Conservation (phyloP, 2,888 invertebrate genomes). For the Agriotes lineatus region DNA sequence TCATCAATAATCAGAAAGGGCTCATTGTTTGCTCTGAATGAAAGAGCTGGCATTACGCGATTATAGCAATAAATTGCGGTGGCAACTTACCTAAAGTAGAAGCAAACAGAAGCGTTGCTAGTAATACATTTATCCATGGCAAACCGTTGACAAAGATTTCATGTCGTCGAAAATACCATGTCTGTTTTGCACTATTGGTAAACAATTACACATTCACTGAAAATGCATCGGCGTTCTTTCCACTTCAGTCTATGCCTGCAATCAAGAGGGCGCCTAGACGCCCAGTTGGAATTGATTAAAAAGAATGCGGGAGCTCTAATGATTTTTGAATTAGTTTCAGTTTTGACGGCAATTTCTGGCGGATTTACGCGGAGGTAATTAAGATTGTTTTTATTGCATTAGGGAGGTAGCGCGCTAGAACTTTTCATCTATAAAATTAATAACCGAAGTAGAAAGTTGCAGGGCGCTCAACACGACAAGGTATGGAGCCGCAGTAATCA, state of each 20-base stretch:
- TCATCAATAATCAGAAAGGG: constrained; percentile 12
- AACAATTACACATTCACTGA: constrained; percentile 55
- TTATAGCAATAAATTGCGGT: constrained; percentile 20
- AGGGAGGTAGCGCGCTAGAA: background rate
- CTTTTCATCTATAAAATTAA: constrained; percentile 26
- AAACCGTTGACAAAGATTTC: constrained; percentile 60
- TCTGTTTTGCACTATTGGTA: constrained; percentile 58
- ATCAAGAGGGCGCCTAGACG: background rate
- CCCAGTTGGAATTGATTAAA: constrained; percentile 18
- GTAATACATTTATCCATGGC: constrained; percentile 62
- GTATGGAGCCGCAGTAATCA: constrained; percentile 20
- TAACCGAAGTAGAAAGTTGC: constrained; percentile 27
- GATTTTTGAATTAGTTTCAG: constrained; percentile 24
- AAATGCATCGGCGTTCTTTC: constrained; percentile 1
- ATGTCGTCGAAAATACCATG: constrained; percentile 64
- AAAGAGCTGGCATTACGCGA: background rate
- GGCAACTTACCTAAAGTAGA: constrained; percentile 61
- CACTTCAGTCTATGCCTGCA: constrained; percentile 22
- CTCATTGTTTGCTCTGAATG: background rate
- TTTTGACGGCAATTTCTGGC: constrained; percentile 16
- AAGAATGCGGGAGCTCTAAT: constrained; percentile 18
- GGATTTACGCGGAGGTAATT: constrained; percentile 24
- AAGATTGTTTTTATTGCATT: constrained; percentile 36
- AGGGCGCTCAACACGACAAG: too few relatives aligned
- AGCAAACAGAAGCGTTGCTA: constrained; percentile 58